These are phyloP conservation scores for Tigriopus californicus DNA, from an alignment of 2,888 invertebrate genomes.

Conservation along the genomic window DNA sequence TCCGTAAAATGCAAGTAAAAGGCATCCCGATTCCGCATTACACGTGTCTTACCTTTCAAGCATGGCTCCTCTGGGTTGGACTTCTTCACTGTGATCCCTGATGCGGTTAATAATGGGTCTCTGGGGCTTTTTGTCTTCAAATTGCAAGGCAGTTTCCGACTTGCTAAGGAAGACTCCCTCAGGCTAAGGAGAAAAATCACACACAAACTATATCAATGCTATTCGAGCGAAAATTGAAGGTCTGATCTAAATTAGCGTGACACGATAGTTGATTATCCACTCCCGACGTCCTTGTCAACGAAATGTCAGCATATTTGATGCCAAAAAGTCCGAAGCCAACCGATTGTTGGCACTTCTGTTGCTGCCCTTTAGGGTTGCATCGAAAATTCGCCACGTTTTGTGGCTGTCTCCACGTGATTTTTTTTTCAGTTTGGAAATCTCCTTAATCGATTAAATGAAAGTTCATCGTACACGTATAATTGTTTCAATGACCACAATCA, in stretches of 20 bases:
- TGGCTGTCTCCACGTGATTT: background rate
- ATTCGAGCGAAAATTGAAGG: no score
- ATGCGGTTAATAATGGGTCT: background rate
- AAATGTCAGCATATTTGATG: background rate
- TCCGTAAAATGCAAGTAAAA: background rate
- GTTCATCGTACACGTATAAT: no score
- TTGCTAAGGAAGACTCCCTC: conserved; percentile 2
- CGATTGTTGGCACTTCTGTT: no score
- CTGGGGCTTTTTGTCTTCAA: background rate
- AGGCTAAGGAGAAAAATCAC: background rate
- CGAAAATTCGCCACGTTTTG: no score
- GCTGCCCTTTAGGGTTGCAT: no score
- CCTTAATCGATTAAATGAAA: no score
- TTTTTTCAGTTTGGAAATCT: background rate
- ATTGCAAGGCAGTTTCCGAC: background rate
- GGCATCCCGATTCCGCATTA: background rate
- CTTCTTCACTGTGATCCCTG: conserved; percentile 1
- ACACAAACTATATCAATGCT: background rate
- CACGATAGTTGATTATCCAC: no score
- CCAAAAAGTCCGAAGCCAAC: no score
- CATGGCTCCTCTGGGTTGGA: background rate
- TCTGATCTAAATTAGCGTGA: no score
- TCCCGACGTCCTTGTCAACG: background rate
- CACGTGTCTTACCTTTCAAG: background rate
- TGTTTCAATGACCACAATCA: no score